Evolutionary conservation across 2,113 vertebrate species (phyloP), one percentile per base, ranked within the genome.

Genomic region (Corydoras sp.): DNA sequence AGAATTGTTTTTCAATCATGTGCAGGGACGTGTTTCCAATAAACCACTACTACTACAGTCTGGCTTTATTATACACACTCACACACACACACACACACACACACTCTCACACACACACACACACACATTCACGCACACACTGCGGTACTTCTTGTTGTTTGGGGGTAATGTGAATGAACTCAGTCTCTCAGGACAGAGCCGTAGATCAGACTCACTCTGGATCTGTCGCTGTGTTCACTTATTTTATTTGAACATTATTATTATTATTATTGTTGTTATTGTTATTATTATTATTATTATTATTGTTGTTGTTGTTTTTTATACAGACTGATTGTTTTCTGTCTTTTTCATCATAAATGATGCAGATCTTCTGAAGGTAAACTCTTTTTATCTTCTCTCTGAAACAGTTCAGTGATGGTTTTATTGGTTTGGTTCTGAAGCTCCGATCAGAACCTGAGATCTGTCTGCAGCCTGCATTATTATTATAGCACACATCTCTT

Each of bases 21-120:
- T 69, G 15, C 67, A 69, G 56, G 56, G 56, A 50, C 35, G 50
- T n/a, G 35, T 7, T 43, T 68, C 55, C 59, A 69, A 69, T 69
- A 69, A 69, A 69, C 55, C 56, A n/a, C 43, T 59, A 69, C 59
- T 30, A 69, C 30, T 59, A 50, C 56, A 60, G 11, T 53, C 31
- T 15, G 56, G 53, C 55, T 32, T 32, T 49, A 14, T 53, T 53
- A 56, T 5, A 56, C 54, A 56, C 14, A 60, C 55, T 65, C 48
- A 61, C 61, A 51, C 65, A 59, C 69, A 64, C 64, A 65, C 75
- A 76, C 69, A 50, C 69, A 66, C 69, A 58, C 69, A 62, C 69
- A 50, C 49, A 54, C 18, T 54, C 58, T 56, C 61, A 70, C 31
- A 62, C 58, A 72, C 72, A 74, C 58, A 56, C n/a, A 7, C 54